These are phyloP conservation scores for Chrysaora quinquecirrha DNA, from an alignment of 30 jellyfish, hydroid and myxozoan species.

Conservation along the genomic window DNA sequence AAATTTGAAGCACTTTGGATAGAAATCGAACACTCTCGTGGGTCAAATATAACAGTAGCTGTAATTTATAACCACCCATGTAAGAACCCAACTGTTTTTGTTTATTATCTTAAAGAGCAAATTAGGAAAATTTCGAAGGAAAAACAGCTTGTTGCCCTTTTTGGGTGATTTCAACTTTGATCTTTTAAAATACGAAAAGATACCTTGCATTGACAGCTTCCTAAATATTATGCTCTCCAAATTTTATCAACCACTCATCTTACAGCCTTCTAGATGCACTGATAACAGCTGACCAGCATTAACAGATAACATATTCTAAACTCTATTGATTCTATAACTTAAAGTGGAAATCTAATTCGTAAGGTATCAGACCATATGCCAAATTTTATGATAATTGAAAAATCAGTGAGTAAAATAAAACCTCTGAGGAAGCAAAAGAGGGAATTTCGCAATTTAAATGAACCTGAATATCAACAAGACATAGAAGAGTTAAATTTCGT, in stretches of 20 bases:
- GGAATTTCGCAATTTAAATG: background rate
- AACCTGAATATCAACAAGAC: background rate
- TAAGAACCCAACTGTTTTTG: background rate
- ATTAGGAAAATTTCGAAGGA: background rate
- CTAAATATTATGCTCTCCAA: background rate
- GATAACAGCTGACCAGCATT: background rate
- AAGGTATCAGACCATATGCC: background rate
- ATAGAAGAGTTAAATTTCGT: background rate
- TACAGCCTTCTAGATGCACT: slow-evolving; percentile 1
- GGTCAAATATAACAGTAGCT: background rate
- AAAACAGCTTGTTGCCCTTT: background rate
- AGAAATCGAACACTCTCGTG: background rate
- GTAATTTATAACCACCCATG: background rate
- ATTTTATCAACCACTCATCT: background rate
- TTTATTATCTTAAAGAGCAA: background rate
- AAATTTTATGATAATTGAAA: background rate
- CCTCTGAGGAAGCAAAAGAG: background rate
- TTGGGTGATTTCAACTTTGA: slow-evolving; percentile 10
- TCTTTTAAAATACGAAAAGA: background rate
- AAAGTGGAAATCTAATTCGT: background rate
- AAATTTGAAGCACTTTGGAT: background rate
- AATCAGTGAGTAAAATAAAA: background rate
- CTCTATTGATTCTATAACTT: background rate
- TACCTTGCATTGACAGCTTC: background rate
- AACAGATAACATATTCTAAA: background rate